Conservation (phyloP, 2,113 vertebrate species). For the Poeciliopsis retropinna region DNA sequence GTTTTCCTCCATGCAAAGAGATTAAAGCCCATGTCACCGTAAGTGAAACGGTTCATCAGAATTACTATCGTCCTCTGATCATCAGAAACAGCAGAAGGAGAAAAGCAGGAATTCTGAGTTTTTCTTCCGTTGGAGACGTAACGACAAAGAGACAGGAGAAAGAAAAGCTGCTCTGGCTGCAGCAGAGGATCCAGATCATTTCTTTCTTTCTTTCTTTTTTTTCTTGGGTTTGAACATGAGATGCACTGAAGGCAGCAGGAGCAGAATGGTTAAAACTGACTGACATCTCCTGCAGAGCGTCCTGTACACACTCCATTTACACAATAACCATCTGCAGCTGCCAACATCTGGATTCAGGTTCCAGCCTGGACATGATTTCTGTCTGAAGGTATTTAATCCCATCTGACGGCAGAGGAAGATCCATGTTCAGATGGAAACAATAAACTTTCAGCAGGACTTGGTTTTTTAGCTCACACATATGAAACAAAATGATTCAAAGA, state of each 20-base stretch:
- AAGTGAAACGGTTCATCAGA: slow-evolving; percentile 27
- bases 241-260: slow-evolving; percentile 41
- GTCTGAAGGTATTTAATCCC: slow-evolving; percentile 17
- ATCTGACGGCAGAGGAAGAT: slow-evolving; percentile 41
- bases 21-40: slow-evolving; percentile 13
- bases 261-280: slow-evolving; percentile 52
- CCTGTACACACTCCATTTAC: slow-evolving; percentile 19
- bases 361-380: slow-evolving; percentile 13
- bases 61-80: slow-evolving; percentile 12
- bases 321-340: slow-evolving; percentile 39
- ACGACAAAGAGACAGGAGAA: slow-evolving; percentile 31
- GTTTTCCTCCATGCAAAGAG: not conserved
- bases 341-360: slow-evolving; percentile 25
- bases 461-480: slow-evolving; percentile 23
- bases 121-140: not conserved
- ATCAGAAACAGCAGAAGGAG: slow-evolving; percentile 14
- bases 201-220: slow-evolving; percentile 55
- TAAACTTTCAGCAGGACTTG: slow-evolving; percentile 47
- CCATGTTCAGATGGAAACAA: slow-evolving; percentile 47
- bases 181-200: slow-evolving; percentile 50
- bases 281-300: slow-evolving; percentile 52
- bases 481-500: slow-evolving; percentile 49
- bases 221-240: slow-evolving; percentile 51
- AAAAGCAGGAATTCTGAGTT: not conserved
- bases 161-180: slow-evolving; percentile 27